These are phyloP conservation scores for Apolygus lucorum DNA, from an alignment of 1,140 invertebrate genomes.

Conservation along the genomic window DNA sequence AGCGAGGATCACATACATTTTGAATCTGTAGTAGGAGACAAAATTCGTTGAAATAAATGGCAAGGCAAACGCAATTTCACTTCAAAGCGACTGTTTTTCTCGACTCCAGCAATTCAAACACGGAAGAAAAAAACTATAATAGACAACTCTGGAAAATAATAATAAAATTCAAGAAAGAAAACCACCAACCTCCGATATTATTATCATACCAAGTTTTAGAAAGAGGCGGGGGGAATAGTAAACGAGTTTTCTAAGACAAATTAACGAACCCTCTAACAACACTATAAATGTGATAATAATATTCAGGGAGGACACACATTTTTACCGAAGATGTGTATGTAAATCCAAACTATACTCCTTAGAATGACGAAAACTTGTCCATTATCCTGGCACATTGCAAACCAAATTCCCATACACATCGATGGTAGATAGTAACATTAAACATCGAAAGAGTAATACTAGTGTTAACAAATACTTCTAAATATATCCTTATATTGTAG, in stretches of 20 bases:
- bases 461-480: constrained; percentile 28
- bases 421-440: constrained; percentile 17
- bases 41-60: neutral
- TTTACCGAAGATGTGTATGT: neutral
- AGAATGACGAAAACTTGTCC: constrained; percentile 4
- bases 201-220: neutral
- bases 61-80: neutral
- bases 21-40: constrained; percentile 5
- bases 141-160: too few species aligned
- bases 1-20: constrained; percentile 11
- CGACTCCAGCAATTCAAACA: neutral
- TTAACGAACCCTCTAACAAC: neutral
- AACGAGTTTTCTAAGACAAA: neutral
- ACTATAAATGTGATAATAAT: constrained; percentile 19
- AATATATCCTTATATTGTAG: constrained; percentile 7
- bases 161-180: too few species aligned
- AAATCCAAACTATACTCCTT: constrained; percentile 15
- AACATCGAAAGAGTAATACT: constrained; percentile 27
- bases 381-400: neutral
- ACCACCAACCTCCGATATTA: neutral
- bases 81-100: neutral
- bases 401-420: constrained; percentile 11
- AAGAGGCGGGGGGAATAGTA: neutral
- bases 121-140: too few species aligned
- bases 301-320: constrained; percentile 17